Base-by-base conservation (phyloP, 2,888 invertebrate genomes). In the Eupithecia abbreviata region DNA sequence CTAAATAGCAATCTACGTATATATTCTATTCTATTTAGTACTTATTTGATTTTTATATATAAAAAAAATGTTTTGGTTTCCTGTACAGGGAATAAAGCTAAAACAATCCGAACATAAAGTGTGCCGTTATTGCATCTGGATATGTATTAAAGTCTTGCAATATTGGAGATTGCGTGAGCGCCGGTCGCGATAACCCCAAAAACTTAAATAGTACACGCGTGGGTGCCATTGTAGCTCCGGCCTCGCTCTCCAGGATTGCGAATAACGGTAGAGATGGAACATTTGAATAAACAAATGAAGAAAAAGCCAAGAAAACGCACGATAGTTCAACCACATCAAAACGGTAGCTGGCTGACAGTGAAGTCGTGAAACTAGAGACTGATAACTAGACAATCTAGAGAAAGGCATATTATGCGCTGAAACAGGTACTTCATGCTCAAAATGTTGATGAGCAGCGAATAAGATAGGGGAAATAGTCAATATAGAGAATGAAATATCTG, bases 141-240 rank as follows among this genome's bases (percentile, higher is more conserved):
- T 72, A 66, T 81, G 80, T 80, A 43, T 12, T 62, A n/a, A 15
- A 80, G 82, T 83, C 82, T 81, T 86, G 85, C 84, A 85, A 77
- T 80, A 81, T 79, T 68, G 76, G 76, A 80, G 80, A 81, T 80
- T 81, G 79, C 80, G 79, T 79, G 78, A 79, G 78, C 80, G 79
- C 78, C 81, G 80, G 77, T 83, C 83, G 79, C 83, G 81, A 78
- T 82, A 84, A 81, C 78, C 84, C 81, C 82, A 82, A 84, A 85
- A 82, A 84, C 91, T 84, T 85, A 90, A 92, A 92, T 92, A 92
- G 90, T 83, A 76, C 75, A 72, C 79, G 86, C 87, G 92, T 92
- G 89, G 92, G 91, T 78, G 80, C 86, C 84, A 87, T 91, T 91
- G 90, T 90, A 86, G 86, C 87, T 82, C 74, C 84, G 83, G 77